Percentiles rank a stretch among this genome's conserved stretches.
These are phyloP conservation scores for Gymnodraco acuticeps DNA, from an alignment of 2,797 vertebrate genomes.

Conservation along the genomic window DNA sequence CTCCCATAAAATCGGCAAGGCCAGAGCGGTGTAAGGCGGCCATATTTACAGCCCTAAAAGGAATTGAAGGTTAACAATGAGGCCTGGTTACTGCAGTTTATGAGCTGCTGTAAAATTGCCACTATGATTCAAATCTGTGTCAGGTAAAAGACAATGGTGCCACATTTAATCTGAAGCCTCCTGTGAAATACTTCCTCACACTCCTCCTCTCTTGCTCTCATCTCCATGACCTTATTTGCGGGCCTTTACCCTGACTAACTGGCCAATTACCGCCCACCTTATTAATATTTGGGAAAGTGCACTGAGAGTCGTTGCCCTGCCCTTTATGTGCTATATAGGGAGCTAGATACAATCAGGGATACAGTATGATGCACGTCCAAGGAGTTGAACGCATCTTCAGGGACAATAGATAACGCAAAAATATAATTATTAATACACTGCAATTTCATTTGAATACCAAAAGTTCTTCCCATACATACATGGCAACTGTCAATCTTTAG, in stretches of 20 bases:
- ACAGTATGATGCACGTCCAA: too few species aligned
- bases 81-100: conserved; percentile 73
- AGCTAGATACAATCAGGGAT: background rate
- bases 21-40: conserved; percentile 55
- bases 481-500: background rate
- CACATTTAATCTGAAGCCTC: conserved; percentile 41
- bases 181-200: conserved; percentile 41
- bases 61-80: conserved; percentile 84
- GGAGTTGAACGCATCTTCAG: too few species aligned
- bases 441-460: background rate
- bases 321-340: background rate
- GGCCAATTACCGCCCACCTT: conserved; percentile 23
- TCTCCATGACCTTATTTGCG: conserved; percentile 59
- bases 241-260: conserved; percentile 47
- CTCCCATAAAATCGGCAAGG: conserved; percentile 81
- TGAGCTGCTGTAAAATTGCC: conserved; percentile 74
- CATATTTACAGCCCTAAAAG: conserved; percentile 82
- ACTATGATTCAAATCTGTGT: conserved; percentile 82
- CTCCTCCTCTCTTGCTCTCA: conserved; percentile 15
- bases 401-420: too few species aligned
- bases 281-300: conserved; percentile 23
- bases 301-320: background rate
- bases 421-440: background rate
- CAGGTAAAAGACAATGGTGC: conserved; percentile 70
- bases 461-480: too few species aligned